A percentile compares a stretch with the other conserved stretches of the same genome.
Evolutionary conservation across 2,888 invertebrate species (phyloP).

Genomic region (Diaphora mendica): DNA sequence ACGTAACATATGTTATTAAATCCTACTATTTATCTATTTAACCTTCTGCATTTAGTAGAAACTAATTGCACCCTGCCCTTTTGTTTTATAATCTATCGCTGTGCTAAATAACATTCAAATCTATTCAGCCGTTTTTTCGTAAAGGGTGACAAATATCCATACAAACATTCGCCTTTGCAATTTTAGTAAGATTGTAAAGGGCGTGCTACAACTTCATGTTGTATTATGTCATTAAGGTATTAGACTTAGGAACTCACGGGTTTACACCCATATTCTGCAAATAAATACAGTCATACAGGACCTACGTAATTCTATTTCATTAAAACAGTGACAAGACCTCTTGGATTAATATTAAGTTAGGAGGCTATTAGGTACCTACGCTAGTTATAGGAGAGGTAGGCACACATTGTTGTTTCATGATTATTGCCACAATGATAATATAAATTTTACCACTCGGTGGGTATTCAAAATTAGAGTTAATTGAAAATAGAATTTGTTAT

Average conservation of each 20-base stretch:
- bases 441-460: not conserved
- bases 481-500: too few species aligned
- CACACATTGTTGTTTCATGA: too few species aligned
- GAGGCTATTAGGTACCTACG: not conserved
- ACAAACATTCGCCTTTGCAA: too few species aligned
- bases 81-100: too few species aligned
- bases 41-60: not conserved
- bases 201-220: not conserved
- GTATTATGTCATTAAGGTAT: too few species aligned
- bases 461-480: too few species aligned
- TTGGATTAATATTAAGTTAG: not conserved
- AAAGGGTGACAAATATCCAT: too few species aligned
- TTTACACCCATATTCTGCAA: not conserved
- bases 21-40: not conserved
- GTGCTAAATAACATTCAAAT: too few species aligned
- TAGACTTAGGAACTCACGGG: too few species aligned
- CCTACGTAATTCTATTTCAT: not conserved
- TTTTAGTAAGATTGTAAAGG: not conserved
- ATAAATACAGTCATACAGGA: not conserved
- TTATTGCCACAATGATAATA: too few species aligned
- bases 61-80: not conserved
- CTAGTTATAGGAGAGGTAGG: too few species aligned
- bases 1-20: not conserved
- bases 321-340: not conserved
- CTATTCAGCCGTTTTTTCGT: too few species aligned